Base-by-base conservation (phyloP, 2,113 vertebrate genomes). In the Bambusicola thoracicus region DNA sequence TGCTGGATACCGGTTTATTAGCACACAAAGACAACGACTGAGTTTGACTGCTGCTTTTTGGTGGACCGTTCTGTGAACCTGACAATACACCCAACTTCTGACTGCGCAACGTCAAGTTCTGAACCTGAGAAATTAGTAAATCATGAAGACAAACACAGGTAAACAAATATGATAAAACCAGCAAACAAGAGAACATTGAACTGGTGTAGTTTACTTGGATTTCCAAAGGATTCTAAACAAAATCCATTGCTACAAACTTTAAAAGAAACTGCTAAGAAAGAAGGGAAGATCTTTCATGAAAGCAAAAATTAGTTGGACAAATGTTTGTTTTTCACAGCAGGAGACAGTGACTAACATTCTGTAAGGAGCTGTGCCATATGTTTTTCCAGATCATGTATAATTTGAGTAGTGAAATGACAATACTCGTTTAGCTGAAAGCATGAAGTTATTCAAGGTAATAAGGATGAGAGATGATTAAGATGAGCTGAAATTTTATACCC, bases 21-120 rank as follows among this genome's bases (percentile, higher is more conserved):
- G 98, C 96, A 86, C 98, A 98, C 62, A 98, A 89, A 72, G 97
- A 95, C 95, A 98, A 86, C 1, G 97, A 97, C 93, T 98, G 98
- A 24, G 96, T 96, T 92, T 98, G 98, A 82, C 95, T 94, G 83
- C 97, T 97, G 91, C 97, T 98, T 97, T 99, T 99, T 96, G 98
- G 97, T 53, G 98, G 98, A 81, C 98, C 98, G 62, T 98, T 98
- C 94, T 99, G 99, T 38, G 98, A 97, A 95, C 98, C 94, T 69
- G 98, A 97, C 91, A 99, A 95, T 34, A 98, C 97, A 93, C 98
- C 98, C 85, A 99, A 96, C 93, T 98, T 98, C 96, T 98, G 98
- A 89, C 98, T 97, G 76, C 98, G 98, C 85, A 99, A 61, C 49
- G 98, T 98, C 96, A 99, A 98, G 97, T 98, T 99, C 97, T 99